Evolutionary conservation across 2,113 vertebrate species (phyloP), one percentile per base, ranked within the genome.

Genomic region (Barnardius zonarius): DNA sequence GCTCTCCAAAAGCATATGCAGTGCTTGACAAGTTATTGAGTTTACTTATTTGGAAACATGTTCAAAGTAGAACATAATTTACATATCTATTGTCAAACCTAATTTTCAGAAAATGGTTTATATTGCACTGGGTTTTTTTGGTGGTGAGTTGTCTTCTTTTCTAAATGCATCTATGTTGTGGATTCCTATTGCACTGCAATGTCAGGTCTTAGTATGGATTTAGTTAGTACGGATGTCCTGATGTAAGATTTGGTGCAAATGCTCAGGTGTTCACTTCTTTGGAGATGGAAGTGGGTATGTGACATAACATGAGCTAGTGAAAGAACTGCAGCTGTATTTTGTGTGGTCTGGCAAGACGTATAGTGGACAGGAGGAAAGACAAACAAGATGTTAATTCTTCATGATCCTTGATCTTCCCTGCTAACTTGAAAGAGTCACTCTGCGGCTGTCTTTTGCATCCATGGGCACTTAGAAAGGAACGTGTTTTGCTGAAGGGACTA

Each of bases 211-310:
- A 0, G 3, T 4, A 1, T 1, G 24, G 41, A 10, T 35, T 37
- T 23, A 6, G 46, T 44, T 18, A 6, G 10, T 1, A 6, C 0
- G 3, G 27, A 31, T 19, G 14, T 17, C 1, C 24, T 23, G 52
- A 7, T 33, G 22, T 13, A 8, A 39, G 41, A 9, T 12, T 11
- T 43, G 41, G 30, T 30, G 16, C 14, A 15, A 28, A 17, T 4
- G 43, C 52, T 37, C 39, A 43, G 57, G 31, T 37, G 46, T 15
- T 0, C 5, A 7, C 14, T 19, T 11, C 19, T 22, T 10, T 30
- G 64, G 28, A 39, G 51, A 11, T 25, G 10, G 14, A 51, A 57
- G 83, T 9, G 39, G 11, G 11, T 7, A 7, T 0, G 1, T 9
- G 49, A 24, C 33, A 14, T 14, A 4, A 6, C 7, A 25, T n/a